Evolutionary conservation across 2,888 invertebrate genomes (phyloP), one percentile per base, ranked within the genome.

Genomic region (Morpho achilles): DNA sequence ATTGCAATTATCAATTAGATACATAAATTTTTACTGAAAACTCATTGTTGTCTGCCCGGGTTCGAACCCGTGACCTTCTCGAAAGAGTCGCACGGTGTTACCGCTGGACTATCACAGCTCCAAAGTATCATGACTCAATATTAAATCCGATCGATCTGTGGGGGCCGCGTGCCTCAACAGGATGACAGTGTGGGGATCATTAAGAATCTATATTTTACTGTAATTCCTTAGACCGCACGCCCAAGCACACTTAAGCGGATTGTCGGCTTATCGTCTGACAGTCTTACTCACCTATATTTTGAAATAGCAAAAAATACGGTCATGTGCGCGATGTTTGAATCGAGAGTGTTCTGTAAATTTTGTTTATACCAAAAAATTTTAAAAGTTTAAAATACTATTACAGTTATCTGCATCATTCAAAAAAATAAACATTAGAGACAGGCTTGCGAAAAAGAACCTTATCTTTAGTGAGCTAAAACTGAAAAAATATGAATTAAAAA

Each of bases 221-320:
- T 84, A 84, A 85, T 83, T 84, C 83, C 79, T 73, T 67, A 67
- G 65, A 69, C 75, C 72, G 69, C 70, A 77, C 79, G 75, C 79
- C 80, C 76, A 80, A 82, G 74, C 79, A 75, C 77, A 67, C 76
- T 88, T 32, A 90, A 89, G 87, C 86, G 86, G 90, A 89, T 90
- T 90, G 84, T 71, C 79, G 73, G 82, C 86, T 88, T 89, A 88
- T 82, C 85, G 83, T 75, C 79, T 82, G 80, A 83, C 75, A 75
- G 73, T 72, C 75, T 75, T 75, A 74, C 80, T 82, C 79, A 83
- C 84, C 82, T 82, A 86, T 80, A 82, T 87, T 76, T 84, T 77
- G 74, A 77, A 82, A 79, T 82, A 76, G 80, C 79, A 84, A 84
- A 84, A 86, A 86, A 58, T 51, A 56, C 42, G n/a, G 49, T 39